A percentile compares a stretch with the other conserved stretches of the same genome.
Conservation (phyloP, 1,140 invertebrate species). For the Callitettix versicolor region DNA sequence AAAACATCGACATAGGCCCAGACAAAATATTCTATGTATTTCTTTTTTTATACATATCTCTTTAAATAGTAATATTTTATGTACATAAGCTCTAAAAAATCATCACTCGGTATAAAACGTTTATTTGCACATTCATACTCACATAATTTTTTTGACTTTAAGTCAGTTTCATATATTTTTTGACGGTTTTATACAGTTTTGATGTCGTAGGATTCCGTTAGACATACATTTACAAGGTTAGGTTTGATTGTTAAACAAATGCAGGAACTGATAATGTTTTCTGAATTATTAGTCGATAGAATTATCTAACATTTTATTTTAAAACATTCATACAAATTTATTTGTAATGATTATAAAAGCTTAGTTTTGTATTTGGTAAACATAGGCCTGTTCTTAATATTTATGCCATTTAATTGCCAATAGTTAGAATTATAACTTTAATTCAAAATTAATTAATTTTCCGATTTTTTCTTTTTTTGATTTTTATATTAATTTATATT, state of each 20-base stretch:
- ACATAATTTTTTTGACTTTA: not conserved
- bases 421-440: too few species aligned
- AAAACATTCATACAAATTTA: too few species aligned
- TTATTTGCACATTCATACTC: slow-evolving; percentile 2
- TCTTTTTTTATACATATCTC: slow-evolving; percentile 9
- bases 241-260: not conserved
- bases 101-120: slow-evolving; percentile 14
- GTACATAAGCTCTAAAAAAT: slow-evolving; percentile 15
- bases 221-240: not conserved
- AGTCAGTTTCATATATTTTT: slow-evolving; percentile 2
- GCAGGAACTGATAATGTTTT: not conserved
- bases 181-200: slow-evolving; percentile 1
- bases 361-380: too few species aligned
- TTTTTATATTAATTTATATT: too few species aligned
- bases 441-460: too few species aligned
- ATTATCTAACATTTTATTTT: too few species aligned
- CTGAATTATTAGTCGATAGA: not conserved
- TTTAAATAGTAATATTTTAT: slow-evolving; percentile 10
- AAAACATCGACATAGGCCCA: slow-evolving; percentile 3
- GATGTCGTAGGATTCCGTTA: not conserved
- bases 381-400: too few species aligned
- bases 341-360: too few species aligned
- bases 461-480: too few species aligned
- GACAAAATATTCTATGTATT: slow-evolving; percentile 13
- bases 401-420: too few species aligned